A percentile compares a stretch with the other conserved stretches of the same genome.
Conservation (phyloP, 2,797 vertebrate species). For the Echeneis naucrates region DNA sequence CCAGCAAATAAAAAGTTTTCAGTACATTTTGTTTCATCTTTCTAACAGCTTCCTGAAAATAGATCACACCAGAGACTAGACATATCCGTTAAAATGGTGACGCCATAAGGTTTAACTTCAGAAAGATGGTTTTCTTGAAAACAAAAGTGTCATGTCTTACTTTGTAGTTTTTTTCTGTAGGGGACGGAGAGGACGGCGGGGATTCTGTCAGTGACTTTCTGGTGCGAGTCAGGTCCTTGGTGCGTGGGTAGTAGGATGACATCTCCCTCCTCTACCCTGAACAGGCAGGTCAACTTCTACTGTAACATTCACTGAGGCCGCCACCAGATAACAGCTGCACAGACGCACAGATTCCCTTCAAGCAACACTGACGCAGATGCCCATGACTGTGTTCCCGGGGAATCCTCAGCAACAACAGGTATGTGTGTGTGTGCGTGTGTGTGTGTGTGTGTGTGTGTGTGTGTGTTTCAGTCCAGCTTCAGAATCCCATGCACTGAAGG, state of each 20-base stretch:
- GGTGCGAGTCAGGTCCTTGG: slow-evolving; percentile 92
- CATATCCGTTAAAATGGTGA: neutral
- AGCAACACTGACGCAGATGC: slow-evolving; percentile 60
- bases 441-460: slow-evolving; percentile 16
- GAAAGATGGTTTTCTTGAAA: slow-evolving; percentile 1
- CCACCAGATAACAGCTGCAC: slow-evolving; percentile 57
- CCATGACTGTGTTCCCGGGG: slow-evolving; percentile 67
- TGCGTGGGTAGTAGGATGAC: slow-evolving; percentile 92
- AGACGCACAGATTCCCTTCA: slow-evolving; percentile 61
- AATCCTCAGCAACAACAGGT: slow-evolving; percentile 76
- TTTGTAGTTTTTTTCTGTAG: slow-evolving; percentile 93
- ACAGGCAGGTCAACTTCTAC: slow-evolving; percentile 54
- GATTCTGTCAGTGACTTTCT: slow-evolving; percentile 94
- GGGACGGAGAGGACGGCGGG: slow-evolving; percentile 93
- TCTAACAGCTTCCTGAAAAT: neutral
- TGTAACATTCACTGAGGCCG: slow-evolving; percentile 42
- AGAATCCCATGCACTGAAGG: slow-evolving; percentile 28
- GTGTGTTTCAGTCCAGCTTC: slow-evolving; percentile 32
- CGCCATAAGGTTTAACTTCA: neutral
- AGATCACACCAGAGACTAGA: neutral
- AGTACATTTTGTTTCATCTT: neutral
- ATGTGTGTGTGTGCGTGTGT: slow-evolving; percentile 36
- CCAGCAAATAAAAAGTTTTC: neutral
- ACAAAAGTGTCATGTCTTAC: slow-evolving; percentile 84
- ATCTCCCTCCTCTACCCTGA: slow-evolving; percentile 77